Base-by-base conservation (phyloP, 2,797 vertebrate genomes). In the Aldrovandia affinis region DNA sequence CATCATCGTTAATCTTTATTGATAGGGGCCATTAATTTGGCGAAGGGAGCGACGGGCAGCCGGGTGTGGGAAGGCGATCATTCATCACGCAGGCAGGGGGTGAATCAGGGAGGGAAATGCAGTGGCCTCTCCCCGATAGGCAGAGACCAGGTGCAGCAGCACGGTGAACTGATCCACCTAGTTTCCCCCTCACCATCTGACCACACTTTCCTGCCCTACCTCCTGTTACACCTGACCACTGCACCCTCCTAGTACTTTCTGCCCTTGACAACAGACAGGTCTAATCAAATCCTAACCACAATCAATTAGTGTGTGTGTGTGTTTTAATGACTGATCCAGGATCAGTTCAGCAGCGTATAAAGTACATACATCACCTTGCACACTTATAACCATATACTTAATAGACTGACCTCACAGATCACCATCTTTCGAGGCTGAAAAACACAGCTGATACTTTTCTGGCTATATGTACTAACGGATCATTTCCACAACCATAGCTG, bases 21-120 rank as follows among this genome's bases (percentile, higher is more conserved):
- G 93, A 92, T 95, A 91, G 92, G 94, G 93, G 92, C 93, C 91
- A 94, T 96, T 97, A 96, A 97, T 96, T 95, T 96, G 93, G 93
- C 94, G 91, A 92, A 94, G 94, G 92, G 91, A 93, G 94, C 92
- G 95, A 95, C 93, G 94, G 96, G 94, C 92, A 93, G 93, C 93
- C 93, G 93, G 93, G 92, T 93, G 94, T 94, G 93, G 92, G 94
- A 93, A 95, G 94, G 95, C 95, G 92, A 94, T 95, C 95, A 96
- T 96, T 95, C 92, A 95, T 96, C 94, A 95, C 94, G 89, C 86
- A 94, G 95, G 95, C 95, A 96, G 95, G 95, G 63, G 83, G 50
- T 59, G 75, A 79, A 30, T 33, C 57, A 52, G 28, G 25, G 12
- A 65, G 57, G 57, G 39, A 39, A 81, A 55, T 22, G 79, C 33